Percentiles rank a stretch among this genome's conserved stretches.
Evolutionary conservation across 2,113 vertebrate genomes (phyloP).

Genomic region (Clupea harengus): DNA sequence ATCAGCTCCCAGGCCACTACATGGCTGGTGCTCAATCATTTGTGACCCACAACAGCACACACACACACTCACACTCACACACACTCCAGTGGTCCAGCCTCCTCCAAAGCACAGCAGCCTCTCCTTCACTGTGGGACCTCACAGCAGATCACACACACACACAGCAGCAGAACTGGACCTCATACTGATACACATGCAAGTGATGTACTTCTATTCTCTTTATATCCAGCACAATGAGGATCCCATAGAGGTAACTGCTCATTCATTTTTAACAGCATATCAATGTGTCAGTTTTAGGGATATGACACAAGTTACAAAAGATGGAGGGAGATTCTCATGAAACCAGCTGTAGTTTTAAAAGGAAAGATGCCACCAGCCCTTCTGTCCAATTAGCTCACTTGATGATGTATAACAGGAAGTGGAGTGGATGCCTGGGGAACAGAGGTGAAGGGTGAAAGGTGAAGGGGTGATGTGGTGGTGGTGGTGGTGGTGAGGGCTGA

Average conservation of each 20-base stretch:
- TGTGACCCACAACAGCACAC: background rate
- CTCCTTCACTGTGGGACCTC: background rate
- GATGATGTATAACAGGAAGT: background rate
- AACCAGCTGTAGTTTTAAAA: background rate
- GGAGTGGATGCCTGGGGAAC: background rate
- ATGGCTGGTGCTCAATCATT: slow-evolving; percentile 10
- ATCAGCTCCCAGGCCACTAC: slow-evolving; percentile 25
- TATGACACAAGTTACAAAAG: no score
- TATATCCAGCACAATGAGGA: background rate
- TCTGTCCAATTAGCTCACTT: background rate
- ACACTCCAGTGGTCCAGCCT: background rate
- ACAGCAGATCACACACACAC: background rate
- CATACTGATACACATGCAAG: no score
- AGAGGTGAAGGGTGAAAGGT: background rate
- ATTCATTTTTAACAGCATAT: background rate
- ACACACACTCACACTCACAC: slow-evolving; percentile 23
- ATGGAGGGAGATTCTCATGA: no score
- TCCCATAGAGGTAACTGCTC: background rate
- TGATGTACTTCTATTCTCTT: background rate
- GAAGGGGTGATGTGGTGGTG: background rate
- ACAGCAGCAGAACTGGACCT: background rate
- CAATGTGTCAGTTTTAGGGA: background rate
- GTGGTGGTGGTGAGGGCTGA: background rate
- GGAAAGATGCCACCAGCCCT: background rate
- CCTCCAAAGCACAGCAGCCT: no score